Base-by-base conservation (phyloP, 2,113 vertebrate species). In the Neogale vison region DNA sequence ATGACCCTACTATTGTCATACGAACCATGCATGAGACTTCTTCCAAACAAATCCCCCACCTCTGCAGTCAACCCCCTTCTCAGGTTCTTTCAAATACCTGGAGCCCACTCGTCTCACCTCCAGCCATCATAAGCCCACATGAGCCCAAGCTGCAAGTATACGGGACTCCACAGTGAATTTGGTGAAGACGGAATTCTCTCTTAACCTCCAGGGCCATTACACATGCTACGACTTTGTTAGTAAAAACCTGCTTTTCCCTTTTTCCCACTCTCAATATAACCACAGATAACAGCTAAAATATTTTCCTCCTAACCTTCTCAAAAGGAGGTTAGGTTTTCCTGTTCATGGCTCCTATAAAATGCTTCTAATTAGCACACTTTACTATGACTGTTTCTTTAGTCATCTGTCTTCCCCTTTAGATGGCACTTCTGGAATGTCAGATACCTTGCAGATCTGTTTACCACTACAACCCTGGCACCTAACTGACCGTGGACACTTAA, bases 241-340 rank as follows among this genome's bases (percentile, higher is more conserved):
- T 93, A 69, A 95, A 34, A 77, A 93, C 45, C 31, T 90, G 45
- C 50, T 71, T 96, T 84, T 63, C 34, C 15, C 7, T 96, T 87
- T 83, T 93, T n/a, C 11, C 45, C 80, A 55, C 10, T 14, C 24
- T 42, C 45, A 93, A 77, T 42, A 21, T 11, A 76, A 81, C 36
- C 29, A 88, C 63, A 92, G 57, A 90, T 34, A 96, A 4, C 71
- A 97, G 42, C 39, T 69, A 79, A 79, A 77, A 69, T 69, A 42
- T 89, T 93, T 84, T 82, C n/a, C n/a, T 86, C 47, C 52, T 92
- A 47, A 15, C 11, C 36, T 69, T 82, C 39, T 79, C 86, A 65
- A 95, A 85, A 76, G 23, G 26, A 96, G 59, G 24, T 67, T 59
- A 95, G 18, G 65, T 90, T 88, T 97, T 86, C 50, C 42, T 95